Percentiles rank a stretch among this genome's conserved stretches.
Conservation (phyloP, 2,888 invertebrate species). For the Thera britannica region DNA sequence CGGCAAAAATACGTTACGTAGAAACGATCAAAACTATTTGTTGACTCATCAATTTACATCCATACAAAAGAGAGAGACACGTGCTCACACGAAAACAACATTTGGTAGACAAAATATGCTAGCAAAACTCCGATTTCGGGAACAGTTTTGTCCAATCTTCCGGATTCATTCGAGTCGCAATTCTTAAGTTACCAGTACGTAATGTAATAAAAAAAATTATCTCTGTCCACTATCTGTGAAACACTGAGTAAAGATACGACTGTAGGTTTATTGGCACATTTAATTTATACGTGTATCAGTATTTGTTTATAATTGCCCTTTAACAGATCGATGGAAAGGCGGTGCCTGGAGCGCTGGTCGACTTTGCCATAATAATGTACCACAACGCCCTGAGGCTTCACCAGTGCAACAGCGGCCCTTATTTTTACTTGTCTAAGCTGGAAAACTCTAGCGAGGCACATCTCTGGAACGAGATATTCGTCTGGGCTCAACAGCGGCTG, state of each 20-base stretch:
- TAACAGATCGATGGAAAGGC: conserved; percentile 84
- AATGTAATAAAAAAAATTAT: no score
- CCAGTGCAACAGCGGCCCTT: conserved; percentile 86
- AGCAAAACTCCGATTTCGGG: no score
- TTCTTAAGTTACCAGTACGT: no score
- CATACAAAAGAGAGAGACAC: no score
- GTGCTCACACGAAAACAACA: no score
- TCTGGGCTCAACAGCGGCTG: conserved; percentile 85
- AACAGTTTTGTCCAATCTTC: neutral
- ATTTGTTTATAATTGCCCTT: conserved; percentile 4
- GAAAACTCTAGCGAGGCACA: conserved; percentile 87
- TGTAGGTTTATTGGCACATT: no score
- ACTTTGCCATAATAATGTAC: conserved; percentile 88
- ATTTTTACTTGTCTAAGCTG: conserved; percentile 89
- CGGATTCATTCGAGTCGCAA: neutral
- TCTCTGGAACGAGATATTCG: conserved; percentile 89
- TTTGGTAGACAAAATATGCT: no score
- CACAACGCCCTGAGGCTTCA: conserved; percentile 85
- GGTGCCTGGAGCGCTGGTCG: conserved; percentile 87
- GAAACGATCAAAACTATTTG: no score
- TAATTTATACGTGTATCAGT: neutral
- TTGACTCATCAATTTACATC: no score
- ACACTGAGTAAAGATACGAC: no score
- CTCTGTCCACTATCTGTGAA: no score
- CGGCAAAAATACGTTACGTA: no score